Base-by-base conservation (phyloP, 1,140 invertebrate genomes). In the Lepidotrigona ventralis region DNA sequence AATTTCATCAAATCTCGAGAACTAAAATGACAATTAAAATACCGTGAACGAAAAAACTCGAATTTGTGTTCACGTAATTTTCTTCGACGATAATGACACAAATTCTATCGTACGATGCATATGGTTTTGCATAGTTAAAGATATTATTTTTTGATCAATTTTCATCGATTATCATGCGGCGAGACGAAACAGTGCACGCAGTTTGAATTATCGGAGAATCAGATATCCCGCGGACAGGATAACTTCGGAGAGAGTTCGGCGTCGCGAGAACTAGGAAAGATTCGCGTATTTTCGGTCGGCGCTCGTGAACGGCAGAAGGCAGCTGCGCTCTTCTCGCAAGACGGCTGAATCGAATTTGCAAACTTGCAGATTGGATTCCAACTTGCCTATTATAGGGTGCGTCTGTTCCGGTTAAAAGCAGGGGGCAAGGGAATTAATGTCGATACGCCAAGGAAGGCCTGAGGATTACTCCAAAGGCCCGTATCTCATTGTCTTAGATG, bases 341-440 rank as follows among this genome's bases (percentile, higher is more conserved):
- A 90, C 89, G 86, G 88, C 83, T 90, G 93, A 94, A 94, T 94
- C 93, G 94, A 94, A 94, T 94, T 94, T 94, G 92, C 94, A 94
- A 94, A 94, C 93, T 94, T 94, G 94, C 93, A 94, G 93, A 94
- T 94, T 94, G 93, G 93, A 94, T 94, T 94, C 93, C 93, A 94
- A 94, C 94, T 94, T 94, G 93, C 93, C 94, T 94, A 94, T 94
- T 94, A 94, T 93, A 94, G 94, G 94, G 94, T 94, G 93, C 92
- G 94, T 94, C 93, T 94, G 93, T 94, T 94, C 92, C 93, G 94
- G 93, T 94, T 94, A 94, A 94, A 94, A 94, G 93, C 93, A 91
- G 90, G 86, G 92, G 91, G 91, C 90, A 91, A 92, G 91, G 90
- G 93, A 93, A 94, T 94, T 94, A 94, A 94, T 94, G 94, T 93